Conservation (phyloP, 2,888 invertebrate species). For the Gasteruption jaculator region DNA sequence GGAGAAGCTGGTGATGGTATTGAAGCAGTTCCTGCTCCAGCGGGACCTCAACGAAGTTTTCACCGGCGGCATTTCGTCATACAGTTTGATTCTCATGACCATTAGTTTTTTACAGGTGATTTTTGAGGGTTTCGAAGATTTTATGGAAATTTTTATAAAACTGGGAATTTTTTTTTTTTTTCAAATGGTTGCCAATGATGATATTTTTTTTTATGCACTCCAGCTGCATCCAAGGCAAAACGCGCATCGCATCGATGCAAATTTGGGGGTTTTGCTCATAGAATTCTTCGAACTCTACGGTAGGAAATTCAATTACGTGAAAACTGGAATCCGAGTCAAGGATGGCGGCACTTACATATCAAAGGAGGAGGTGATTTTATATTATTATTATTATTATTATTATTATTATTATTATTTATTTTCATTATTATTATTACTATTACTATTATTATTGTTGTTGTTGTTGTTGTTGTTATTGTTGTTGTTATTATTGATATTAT, state of each 20-base stretch:
- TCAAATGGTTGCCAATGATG: conserved; percentile 8
- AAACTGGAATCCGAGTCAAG: conserved; percentile 89
- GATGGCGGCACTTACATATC: conserved; percentile 91
- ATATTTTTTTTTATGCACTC: conserved; percentile 29
- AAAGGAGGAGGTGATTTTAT: conserved; percentile 70
- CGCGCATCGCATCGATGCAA: conserved; percentile 59
- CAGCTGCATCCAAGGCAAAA: conserved; percentile 86
- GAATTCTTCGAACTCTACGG: conserved; percentile 98
- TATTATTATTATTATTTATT: conserved; percentile 2
- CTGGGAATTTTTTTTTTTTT: background rate
- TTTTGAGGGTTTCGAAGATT: conserved; percentile 1
- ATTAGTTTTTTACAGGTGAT: conserved; percentile 88
- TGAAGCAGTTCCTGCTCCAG: conserved; percentile 97
- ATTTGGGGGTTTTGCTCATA: conserved; percentile 90
- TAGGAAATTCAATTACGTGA: conserved; percentile 91
- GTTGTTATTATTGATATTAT: conserved; percentile 6
- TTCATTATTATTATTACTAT: conserved; percentile 9
- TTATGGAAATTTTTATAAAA: background rate
- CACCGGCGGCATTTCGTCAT: conserved; percentile 98
- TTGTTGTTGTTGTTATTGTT: conserved; percentile 5
- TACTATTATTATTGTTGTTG: conserved; percentile 5
- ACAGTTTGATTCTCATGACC: conserved; percentile 97
- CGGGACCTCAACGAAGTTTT: conserved; percentile 99
- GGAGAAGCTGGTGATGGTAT: conserved; percentile 90
- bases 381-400: conserved; percentile 7